phyloP scores from a whole-genome alignment of 2,113 vertebrate species.

The Sclerurus mexicanus region DNA sequence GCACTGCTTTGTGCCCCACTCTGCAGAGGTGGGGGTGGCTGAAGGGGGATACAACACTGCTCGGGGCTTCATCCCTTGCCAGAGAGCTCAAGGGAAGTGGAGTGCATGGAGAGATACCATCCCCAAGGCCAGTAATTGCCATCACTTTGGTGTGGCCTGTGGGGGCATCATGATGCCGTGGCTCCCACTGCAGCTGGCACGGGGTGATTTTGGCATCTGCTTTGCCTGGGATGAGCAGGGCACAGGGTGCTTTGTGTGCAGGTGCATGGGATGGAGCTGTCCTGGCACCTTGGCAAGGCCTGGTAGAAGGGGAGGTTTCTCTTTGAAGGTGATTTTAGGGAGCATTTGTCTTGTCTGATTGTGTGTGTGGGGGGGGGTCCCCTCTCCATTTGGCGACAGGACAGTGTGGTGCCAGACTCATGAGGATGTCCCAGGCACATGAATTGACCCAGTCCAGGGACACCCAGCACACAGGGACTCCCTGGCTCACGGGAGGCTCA shows the following conservation, averaged over 20 bases:
- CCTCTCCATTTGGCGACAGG: not conserved
- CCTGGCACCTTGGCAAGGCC: not conserved
- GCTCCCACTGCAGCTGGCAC: not conserved
- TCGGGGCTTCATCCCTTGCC: not conserved
- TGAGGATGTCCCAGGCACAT: fast-evolving
- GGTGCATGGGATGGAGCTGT: not conserved
- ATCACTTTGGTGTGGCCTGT: fast-evolving
- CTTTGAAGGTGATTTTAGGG: not conserved
- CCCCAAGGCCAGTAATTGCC: not conserved
- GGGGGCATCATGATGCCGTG: fast-evolving
- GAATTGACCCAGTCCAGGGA: not conserved
- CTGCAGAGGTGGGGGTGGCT: not conserved
- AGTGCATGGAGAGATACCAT: not conserved
- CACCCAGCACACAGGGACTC: fast-evolving
- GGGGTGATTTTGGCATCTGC: not conserved
- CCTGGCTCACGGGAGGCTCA: fast-evolving
- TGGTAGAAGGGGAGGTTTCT: not conserved
- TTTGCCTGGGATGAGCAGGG: not conserved
- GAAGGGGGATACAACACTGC: not conserved
- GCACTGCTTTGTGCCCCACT: not conserved
- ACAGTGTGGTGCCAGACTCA: not conserved
- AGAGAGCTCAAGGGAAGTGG: fast-evolving
- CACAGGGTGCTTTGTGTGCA: not conserved
- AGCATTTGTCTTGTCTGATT: fast-evolving
- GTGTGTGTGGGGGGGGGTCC: fast-evolving